Percentiles rank a stretch among this genome's conserved stretches.
Evolutionary conservation across 2,113 vertebrate genomes (phyloP).

Genomic region (Dipodomys stephensi): DNA sequence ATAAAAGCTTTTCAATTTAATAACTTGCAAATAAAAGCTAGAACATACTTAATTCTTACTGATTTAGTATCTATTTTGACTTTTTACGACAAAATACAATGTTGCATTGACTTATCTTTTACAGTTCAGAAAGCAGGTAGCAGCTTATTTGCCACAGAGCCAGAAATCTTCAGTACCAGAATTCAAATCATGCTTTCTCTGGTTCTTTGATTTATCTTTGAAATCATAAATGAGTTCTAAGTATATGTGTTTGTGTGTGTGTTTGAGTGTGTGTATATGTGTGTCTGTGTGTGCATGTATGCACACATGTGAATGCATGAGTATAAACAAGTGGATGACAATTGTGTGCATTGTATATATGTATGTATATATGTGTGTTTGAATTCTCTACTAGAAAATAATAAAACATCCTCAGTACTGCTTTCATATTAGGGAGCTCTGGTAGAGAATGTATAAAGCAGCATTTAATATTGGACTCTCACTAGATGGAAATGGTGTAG

Average conservation of each 20-base stretch:
- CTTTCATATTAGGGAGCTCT: neutral
- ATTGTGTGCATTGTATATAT: too few species aligned
- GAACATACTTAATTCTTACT: neutral
- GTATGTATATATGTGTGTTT: neutral
- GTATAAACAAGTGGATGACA: too few species aligned
- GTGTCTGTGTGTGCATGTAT: too few species aligned
- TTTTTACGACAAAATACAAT: neutral
- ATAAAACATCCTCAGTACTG: neutral
- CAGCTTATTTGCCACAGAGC: neutral
- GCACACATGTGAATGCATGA: too few species aligned
- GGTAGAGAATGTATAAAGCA: neutral
- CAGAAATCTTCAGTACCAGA: neutral
- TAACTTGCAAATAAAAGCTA: neutral
- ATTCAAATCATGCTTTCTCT: neutral
- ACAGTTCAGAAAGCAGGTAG: neutral
- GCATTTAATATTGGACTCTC: neutral
- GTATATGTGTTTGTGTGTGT: neutral
- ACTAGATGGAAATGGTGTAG: neutral
- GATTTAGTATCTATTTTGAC: conserved; percentile 23
- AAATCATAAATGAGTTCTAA: neutral
- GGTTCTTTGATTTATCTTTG: conserved; percentile 10
- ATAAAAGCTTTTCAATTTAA: conserved; percentile 5
- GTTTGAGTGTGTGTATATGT: neutral
- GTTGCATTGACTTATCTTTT: neutral
- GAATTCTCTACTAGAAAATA: neutral